phyloP scores from a whole-genome alignment of 2,797 vertebrate species.

The Lagocephalus sceleratus region DNA sequence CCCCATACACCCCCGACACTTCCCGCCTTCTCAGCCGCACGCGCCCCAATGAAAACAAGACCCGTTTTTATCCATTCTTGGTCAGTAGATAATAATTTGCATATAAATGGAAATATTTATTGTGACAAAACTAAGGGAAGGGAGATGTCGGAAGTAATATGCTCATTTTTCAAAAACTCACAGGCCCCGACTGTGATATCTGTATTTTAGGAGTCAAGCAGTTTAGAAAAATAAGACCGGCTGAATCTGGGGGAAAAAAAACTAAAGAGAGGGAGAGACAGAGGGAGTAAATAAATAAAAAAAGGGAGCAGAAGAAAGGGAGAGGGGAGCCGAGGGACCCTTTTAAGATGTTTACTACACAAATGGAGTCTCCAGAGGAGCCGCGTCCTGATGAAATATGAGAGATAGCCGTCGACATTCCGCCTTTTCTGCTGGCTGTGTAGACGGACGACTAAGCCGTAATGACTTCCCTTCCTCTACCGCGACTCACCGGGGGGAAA shows the following conservation, averaged over 20 bases:
- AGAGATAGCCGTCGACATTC: slow-evolving; percentile 71
- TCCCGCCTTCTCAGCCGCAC: slow-evolving; percentile 55
- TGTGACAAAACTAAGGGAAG: slow-evolving; percentile 68
- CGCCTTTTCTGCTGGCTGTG: slow-evolving; percentile 60
- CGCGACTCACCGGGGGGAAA: slow-evolving; percentile 54
- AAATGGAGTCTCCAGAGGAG: slow-evolving; percentile 67
- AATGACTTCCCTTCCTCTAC: slow-evolving; percentile 73
- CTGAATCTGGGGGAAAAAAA: slow-evolving; percentile 53
- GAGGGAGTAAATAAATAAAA: slow-evolving; percentile 53
- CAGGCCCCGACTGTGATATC: slow-evolving; percentile 72
- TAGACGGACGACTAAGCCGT: slow-evolving; percentile 66
- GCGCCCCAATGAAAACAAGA: slow-evolving; percentile 79
- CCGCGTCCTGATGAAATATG: slow-evolving; percentile 65
- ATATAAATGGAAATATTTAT: slow-evolving; percentile 87
- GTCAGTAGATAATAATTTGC: slow-evolving; percentile 84
- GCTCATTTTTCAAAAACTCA: slow-evolving; percentile 78
- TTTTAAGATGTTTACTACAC: slow-evolving; percentile 77
- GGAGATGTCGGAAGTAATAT: slow-evolving; percentile 74
- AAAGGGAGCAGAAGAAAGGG: slow-evolving; percentile 61
- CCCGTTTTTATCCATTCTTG: slow-evolving; percentile 79
- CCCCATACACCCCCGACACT: slow-evolving; percentile 26
- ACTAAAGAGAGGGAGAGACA: slow-evolving; percentile 28
- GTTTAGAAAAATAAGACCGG: slow-evolving; percentile 72
- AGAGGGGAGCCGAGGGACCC: slow-evolving; percentile 63
- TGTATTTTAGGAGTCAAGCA: slow-evolving; percentile 77